These are phyloP conservation scores for Napeogenes inachia DNA, from an alignment of 2,888 invertebrate genomes.

Conservation along the genomic window DNA sequence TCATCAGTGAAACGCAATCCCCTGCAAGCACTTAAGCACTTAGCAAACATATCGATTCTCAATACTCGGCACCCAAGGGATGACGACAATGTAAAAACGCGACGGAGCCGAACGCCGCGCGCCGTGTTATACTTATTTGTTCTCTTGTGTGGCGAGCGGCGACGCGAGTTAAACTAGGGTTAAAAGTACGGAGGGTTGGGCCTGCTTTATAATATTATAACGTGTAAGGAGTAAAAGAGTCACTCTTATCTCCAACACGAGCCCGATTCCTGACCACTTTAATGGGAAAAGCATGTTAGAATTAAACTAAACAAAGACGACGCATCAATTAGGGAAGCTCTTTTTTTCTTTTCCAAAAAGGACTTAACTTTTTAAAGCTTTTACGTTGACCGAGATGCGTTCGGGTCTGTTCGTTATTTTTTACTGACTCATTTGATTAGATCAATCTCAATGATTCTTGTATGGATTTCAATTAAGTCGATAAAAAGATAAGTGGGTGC, in stretches of 20 bases:
- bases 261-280: conserved; percentile 75
- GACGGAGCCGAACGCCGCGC: conserved; percentile 53
- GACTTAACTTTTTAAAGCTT: conserved; percentile 71
- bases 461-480: conserved; percentile 69
- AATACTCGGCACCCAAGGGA: conserved; percentile 67
- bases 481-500: conserved; percentile 65
- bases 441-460: conserved; percentile 73
- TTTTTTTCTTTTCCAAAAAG: conserved; percentile 63
- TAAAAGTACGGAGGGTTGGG: conserved; percentile 52
- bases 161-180: conserved; percentile 64
- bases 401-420: conserved; percentile 64
- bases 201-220: conserved; percentile 72
- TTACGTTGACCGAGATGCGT: conserved; percentile 65
- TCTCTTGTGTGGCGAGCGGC: conserved; percentile 50
- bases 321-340: conserved; percentile 76
- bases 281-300: conserved; percentile 79
- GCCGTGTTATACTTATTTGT: conserved; percentile 61
- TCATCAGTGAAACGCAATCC: conserved; percentile 68
- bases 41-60: conserved; percentile 74
- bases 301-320: conserved; percentile 79
- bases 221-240: conserved; percentile 75
- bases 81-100: conserved; percentile 70
- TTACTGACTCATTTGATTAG: conserved; percentile 71
- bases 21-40: conserved; percentile 74
- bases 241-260: conserved; percentile 70